These are phyloP conservation scores for Drosophila ogumai DNA, from an alignment of 1,140 invertebrate genomes.

Conservation along the genomic window DNA sequence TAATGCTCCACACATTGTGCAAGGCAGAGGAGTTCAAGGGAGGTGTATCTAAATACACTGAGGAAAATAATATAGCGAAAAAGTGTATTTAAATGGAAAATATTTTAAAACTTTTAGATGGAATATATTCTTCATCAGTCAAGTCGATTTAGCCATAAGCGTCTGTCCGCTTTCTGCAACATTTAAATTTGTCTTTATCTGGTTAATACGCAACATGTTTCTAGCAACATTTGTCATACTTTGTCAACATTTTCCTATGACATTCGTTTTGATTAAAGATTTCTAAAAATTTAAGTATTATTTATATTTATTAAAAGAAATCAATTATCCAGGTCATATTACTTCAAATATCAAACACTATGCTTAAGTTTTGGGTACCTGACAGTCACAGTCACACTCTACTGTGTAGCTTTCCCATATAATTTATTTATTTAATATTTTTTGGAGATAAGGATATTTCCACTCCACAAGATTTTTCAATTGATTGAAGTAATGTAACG, in stretches of 20 bases:
- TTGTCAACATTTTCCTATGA: neutral
- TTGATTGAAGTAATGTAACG: neutral
- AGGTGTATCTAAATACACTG: neutral
- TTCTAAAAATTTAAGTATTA: neutral
- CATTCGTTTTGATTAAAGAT: neutral
- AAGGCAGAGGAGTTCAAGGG: neutral
- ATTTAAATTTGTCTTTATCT: neutral
- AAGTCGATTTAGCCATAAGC: too few relatives aligned
- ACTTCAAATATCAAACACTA: too few relatives aligned
- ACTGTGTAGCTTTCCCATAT: too few relatives aligned
- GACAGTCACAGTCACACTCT: too few relatives aligned
- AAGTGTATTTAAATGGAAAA: neutral
- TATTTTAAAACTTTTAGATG: too few relatives aligned
- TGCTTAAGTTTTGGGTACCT: too few relatives aligned
- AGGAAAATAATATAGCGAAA: neutral
- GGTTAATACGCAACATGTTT: too few relatives aligned
- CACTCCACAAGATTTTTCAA: neutral
- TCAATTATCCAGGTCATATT: too few relatives aligned
- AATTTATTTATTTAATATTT: neutral
- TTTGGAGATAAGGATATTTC: neutral
- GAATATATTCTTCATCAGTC: neutral
- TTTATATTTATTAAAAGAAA: too few relatives aligned
- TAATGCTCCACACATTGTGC: conserved; percentile 38
- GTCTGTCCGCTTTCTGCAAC: neutral
- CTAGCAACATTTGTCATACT: neutral